Percentiles rank a stretch among this genome's conserved stretches.
These are phyloP conservation scores for Tetramorium alpestre DNA, from an alignment of 1,140 invertebrate genomes.

Conservation along the genomic window DNA sequence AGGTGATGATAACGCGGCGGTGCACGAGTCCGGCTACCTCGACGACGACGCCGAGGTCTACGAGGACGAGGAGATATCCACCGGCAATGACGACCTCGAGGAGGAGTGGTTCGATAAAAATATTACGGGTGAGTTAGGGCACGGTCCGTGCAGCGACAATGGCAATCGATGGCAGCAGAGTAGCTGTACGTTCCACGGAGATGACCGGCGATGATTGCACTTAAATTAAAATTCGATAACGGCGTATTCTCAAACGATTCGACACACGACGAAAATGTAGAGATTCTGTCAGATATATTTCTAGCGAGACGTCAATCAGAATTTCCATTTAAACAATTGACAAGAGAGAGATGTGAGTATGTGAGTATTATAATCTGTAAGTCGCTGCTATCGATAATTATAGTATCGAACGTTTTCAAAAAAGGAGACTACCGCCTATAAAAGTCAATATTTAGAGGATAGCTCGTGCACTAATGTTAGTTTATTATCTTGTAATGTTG, in stretches of 20 bases:
- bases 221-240: neutral
- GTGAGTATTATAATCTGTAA: neutral
- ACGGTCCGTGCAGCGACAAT: neutral
- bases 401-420: neutral
- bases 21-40: constrained; percentile 51
- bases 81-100: constrained; percentile 78
- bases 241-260: neutral
- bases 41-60: constrained; percentile 70
- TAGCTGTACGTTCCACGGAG: neutral
- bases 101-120: constrained; percentile 70
- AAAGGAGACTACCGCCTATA: neutral
- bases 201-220: neutral
- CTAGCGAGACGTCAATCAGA: neutral
- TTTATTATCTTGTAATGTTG: constrained; percentile 10
- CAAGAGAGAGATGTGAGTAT: neutral
- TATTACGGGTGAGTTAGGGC: constrained; percentile 69
- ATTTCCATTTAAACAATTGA: neutral
- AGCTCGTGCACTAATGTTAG: neutral
- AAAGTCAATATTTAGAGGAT: neutral
- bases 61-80: constrained; percentile 58
- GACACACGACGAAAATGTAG: neutral
- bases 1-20: constrained; percentile 71
- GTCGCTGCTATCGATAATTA: neutral
- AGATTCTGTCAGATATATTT: neutral
- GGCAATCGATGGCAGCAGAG: neutral